These are phyloP conservation scores for Scartelaos histophorus DNA, from an alignment of 2,113 vertebrate species.

Conservation along the genomic window DNA sequence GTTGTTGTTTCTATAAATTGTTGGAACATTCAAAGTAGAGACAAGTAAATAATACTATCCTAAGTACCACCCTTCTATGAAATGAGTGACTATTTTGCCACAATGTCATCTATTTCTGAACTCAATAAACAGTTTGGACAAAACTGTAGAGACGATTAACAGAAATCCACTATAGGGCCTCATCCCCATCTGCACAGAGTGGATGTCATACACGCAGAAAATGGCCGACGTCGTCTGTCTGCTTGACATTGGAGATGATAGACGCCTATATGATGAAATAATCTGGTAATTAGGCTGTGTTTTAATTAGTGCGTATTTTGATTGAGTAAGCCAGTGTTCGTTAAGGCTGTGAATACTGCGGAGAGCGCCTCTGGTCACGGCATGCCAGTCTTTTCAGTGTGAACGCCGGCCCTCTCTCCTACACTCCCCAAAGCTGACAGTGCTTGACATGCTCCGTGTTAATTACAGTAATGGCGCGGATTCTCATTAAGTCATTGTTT, in stretches of 20 bases:
- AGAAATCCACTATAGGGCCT: background rate
- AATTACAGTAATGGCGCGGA: constrained; percentile 80
- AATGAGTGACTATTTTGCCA: too few species aligned
- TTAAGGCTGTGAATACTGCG: constrained; percentile 25
- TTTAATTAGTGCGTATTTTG: constrained; percentile 40
- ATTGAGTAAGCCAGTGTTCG: constrained; percentile 25
- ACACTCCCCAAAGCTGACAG: constrained; percentile 73
- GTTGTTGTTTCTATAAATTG: too few species aligned
- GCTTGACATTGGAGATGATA: constrained; percentile 1
- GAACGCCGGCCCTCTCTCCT: constrained; percentile 58
- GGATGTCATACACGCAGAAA: background rate
- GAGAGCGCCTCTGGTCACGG: constrained; percentile 48
- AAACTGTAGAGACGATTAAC: too few species aligned
- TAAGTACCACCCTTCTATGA: too few species aligned
- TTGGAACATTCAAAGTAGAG: too few species aligned
- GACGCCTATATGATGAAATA: constrained; percentile 3
- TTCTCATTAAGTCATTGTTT: constrained; percentile 80
- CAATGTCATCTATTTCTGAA: too few species aligned
- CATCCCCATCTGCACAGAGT: background rate
- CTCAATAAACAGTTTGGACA: too few species aligned
- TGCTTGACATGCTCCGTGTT: constrained; percentile 78
- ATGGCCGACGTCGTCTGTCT: background rate
- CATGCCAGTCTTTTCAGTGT: constrained; percentile 48
- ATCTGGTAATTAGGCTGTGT: constrained; percentile 11
- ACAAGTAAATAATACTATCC: too few species aligned